Evolutionary conservation across 2,113 vertebrate species (phyloP).

Genomic region (Chelonoidis abingdonii): DNA sequence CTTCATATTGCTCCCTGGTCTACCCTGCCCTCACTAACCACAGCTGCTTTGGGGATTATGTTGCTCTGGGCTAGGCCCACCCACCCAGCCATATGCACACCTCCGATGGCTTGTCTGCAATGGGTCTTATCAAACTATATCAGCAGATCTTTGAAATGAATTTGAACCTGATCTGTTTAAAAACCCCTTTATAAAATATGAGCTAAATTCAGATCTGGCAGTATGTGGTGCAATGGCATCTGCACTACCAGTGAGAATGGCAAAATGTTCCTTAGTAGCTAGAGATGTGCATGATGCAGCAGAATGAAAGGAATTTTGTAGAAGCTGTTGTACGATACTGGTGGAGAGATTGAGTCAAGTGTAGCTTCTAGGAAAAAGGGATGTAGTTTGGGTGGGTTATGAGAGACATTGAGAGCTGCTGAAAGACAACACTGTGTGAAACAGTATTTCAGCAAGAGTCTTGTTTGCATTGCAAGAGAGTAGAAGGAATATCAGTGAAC

Average conservation of each 20-base stretch:
- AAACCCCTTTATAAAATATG: constrained; percentile 7
- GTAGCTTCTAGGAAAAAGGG: not conserved
- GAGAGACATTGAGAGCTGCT: not conserved
- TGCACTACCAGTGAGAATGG: not conserved
- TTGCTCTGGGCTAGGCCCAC: not conserved
- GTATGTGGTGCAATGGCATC: not conserved
- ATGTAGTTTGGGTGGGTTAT: not conserved
- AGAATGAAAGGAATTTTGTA: not conserved
- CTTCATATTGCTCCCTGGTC: not conserved
- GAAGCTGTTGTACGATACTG: not conserved
- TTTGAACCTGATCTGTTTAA: not conserved
- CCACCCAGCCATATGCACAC: too few species aligned
- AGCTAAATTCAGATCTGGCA: not conserved
- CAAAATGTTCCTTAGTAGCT: not conserved
- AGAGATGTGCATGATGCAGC: not conserved
- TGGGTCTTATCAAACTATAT: not conserved
- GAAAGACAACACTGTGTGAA: not conserved
- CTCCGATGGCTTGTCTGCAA: not conserved
- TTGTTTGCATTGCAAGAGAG: not conserved
- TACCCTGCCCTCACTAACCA: not conserved
- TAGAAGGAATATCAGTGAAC: not conserved
- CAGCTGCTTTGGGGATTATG: not conserved
- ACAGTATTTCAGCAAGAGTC: not conserved
- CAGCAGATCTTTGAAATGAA: not conserved
- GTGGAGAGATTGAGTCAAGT: not conserved